Percentiles rank a stretch among this genome's conserved stretches.
Evolutionary conservation across 2,797 vertebrate genomes (phyloP).

Genomic region (Argentina silus): DNA sequence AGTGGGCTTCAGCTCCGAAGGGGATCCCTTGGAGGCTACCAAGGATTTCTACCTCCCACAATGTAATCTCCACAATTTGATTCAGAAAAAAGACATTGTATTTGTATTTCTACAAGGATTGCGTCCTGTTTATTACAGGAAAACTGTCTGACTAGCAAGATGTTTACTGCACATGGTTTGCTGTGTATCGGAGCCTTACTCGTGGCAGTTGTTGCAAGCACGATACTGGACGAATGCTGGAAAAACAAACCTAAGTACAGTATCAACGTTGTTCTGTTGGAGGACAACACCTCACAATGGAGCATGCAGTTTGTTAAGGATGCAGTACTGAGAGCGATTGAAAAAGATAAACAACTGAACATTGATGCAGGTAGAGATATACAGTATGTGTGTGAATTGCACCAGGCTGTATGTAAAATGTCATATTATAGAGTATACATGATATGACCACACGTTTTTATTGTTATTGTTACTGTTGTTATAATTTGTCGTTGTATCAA

Average conservation of each 20-base stretch:
- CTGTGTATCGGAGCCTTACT: constrained; percentile 52
- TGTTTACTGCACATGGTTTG: constrained; percentile 42
- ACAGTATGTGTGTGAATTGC: too few relatives aligned
- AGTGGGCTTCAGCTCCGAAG: background rate
- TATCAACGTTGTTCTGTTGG: constrained; percentile 89
- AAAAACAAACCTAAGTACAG: constrained; percentile 35
- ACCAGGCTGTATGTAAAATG: too few relatives aligned
- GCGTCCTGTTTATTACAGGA: background rate
- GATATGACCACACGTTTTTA: background rate
- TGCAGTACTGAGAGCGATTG: constrained; percentile 76
- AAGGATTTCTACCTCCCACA: constrained; percentile 2
- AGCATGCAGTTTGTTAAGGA: constrained; percentile 62
- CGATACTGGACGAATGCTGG: constrained; percentile 62
- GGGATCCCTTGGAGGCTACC: background rate
- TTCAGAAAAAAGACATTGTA: background rate
- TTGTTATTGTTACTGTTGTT: background rate
- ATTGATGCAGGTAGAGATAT: constrained; percentile 63
- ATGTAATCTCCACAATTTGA: background rate
- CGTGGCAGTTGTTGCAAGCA: constrained; percentile 28
- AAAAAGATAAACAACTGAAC: constrained; percentile 71
- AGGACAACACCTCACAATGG: constrained; percentile 79
- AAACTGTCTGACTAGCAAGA: constrained; percentile 27
- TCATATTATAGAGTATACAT: too few relatives aligned
- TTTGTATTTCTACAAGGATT: background rate
- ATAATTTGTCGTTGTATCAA: too few relatives aligned